Evolutionary conservation across 2,888 invertebrate genomes (phyloP), one percentile per base, ranked within the genome.

Genomic region (Heliothis peltigera): DNA sequence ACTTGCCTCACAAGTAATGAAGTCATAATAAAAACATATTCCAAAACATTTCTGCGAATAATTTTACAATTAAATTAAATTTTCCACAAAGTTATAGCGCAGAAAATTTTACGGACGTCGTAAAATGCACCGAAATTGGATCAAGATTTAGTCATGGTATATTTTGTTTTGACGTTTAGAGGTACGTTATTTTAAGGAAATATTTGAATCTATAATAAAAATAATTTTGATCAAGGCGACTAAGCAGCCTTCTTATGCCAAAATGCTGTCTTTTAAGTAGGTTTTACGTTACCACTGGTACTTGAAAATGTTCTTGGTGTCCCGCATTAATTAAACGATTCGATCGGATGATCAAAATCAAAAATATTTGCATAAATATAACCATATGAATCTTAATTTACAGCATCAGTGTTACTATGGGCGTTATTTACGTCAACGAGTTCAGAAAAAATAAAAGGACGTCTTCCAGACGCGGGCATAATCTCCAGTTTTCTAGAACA

Each of bases 401-500:
- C 59, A 80, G 81, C 61, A 62, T 15, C 47, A 25, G 17, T 80
- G 17, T 49, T 79, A 58, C 5, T 79, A 61, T 71, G 55, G 59
- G 47, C 55, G 12, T 48, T 66, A 56, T 19, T 60, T 18, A 17
- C 46, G 18, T 18, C 55, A 25, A 51, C 62, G n/a, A 46, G 67
- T 43, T 55, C 66, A 8, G 49, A 56, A 8, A 61, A 17, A 18
- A 48, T 55, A 18, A 64, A 71, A 17, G 77, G 64, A 4, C 51
- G 58, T 8, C 47, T 81, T n/a, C 77, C 83, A 2, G 79, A 85
- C 28, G 39, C 70, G 0, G 47, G 63, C 2, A 10, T 71, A 6
- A 56, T 89, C 48, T 63, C 84, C 22, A 62, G 70, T 15, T 74
- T 90, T 28, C 61, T 92, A 1, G 69, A 84, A 42, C 59, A 74